Percentiles rank a stretch among this genome's conserved stretches.
Evolutionary conservation across 2,888 invertebrate genomes (phyloP).

Genomic region (Mylabris sibirica): DNA sequence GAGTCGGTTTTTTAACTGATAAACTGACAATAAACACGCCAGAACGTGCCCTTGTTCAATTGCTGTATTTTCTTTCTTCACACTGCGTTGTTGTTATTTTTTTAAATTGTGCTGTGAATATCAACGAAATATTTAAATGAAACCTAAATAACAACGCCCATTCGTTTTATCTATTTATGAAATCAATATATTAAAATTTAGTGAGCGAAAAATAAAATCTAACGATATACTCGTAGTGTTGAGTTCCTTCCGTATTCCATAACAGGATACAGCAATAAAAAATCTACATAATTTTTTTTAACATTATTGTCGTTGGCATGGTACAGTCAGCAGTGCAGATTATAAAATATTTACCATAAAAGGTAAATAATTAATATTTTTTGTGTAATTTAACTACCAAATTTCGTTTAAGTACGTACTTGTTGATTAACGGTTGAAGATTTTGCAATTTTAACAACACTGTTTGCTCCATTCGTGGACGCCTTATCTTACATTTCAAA

Average conservation of each 20-base stretch:
- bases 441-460: too few relatives aligned
- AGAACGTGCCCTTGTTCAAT: constrained; percentile 7
- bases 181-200: constrained; percentile 3
- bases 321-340: constrained; percentile 1
- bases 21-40: constrained; percentile 3
- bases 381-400: neutral
- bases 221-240: neutral
- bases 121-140: neutral
- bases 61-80: neutral
- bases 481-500: too few relatives aligned
- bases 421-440: neutral
- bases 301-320: neutral
- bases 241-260: neutral
- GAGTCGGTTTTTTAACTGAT: neutral
- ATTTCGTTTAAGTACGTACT: neutral
- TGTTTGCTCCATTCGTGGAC: too few relatives aligned
- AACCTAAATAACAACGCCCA: constrained; percentile 2
- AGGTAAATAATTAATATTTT: neutral
- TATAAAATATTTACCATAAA: neutral
- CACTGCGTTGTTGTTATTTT: neutral
- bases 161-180: neutral
- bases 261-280: neutral
- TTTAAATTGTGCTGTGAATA: neutral
- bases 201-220: neutral
- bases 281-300: neutral